Base-by-base conservation (phyloP, 2,888 invertebrate species). In the Acrobasis consociella region DNA sequence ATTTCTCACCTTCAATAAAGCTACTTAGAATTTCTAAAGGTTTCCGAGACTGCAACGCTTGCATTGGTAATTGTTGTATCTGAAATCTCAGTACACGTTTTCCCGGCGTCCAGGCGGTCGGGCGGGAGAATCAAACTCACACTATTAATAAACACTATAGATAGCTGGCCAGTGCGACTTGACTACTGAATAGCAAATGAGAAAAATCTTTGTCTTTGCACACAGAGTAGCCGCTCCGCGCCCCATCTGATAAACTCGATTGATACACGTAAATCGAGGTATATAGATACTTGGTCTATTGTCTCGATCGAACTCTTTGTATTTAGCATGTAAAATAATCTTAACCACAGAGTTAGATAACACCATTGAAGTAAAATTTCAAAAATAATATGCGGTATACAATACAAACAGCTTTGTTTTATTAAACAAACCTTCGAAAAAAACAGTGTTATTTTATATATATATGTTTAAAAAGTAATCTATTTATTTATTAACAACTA, bases 171-270 rank as follows among this genome's bases (percentile, higher is more conserved):
- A 79, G 73, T 75, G 74, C 83, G 79, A 76, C 78, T 72, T 80
- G 75, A 73, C 78, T 75, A 78, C 83, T 82, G 85, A 84, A 85
- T 86, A 76, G 76, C 85, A 87, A 88, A 87, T 87, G 88, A 87
- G 85, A 81, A 83, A 87, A 86, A 87, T 86, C 82, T 79, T 79
- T 71, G 71, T 86, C 82, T 79, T 80, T 71, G 71, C 70, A 72
- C 76, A 74, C 73, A 70, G 69, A 75, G 71, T 75, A 73, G 69
- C 69, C 31, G 22, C 22, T 46, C 42, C 53, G 59, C 38, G 49
- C 9, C 61, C 39, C 15, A 55, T 55, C 49, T 38, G 38, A 55
- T 56, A 55, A 49, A 55, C 55, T 55, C 16, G 49, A 62, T 62
- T 46, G 56, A 46, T 9, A 22, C 10, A 61, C 39, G 52, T 52